Conservation (phyloP, 2,113 vertebrate genomes). For the Aptenodytes forsteri region DNA sequence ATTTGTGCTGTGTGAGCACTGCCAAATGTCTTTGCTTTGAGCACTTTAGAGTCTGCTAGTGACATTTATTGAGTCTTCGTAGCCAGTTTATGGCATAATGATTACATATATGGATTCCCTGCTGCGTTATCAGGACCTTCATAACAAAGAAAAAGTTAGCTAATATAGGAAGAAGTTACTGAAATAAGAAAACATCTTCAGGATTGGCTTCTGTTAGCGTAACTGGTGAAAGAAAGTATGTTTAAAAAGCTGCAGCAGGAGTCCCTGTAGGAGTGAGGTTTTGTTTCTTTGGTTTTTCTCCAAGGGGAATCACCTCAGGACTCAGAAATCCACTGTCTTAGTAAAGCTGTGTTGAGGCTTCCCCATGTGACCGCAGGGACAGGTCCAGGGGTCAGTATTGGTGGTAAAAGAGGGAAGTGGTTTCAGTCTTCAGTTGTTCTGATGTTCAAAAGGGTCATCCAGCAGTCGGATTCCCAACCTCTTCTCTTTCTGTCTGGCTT, state of each 20-base stretch:
- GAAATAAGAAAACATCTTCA: neutral
- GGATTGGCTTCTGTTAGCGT: neutral
- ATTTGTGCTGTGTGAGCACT: neutral
- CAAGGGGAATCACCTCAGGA: neutral
- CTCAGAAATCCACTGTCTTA: neutral
- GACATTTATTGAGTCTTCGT: neutral
- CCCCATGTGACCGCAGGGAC: neutral
- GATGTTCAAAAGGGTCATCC: neutral
- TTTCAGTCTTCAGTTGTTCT: neutral
- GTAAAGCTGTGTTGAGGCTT: neutral
- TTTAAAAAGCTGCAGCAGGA: neutral
- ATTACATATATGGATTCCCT: neutral
- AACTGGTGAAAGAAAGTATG: neutral
- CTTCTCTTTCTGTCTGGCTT: neutral
- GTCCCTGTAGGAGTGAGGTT: neutral
- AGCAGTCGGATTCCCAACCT: neutral
- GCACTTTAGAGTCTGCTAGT: neutral
- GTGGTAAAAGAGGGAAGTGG: neutral
- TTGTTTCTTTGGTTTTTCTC: neutral
- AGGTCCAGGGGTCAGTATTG: neutral
- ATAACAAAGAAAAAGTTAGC: neutral
- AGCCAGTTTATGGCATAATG: neutral
- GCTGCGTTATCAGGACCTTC: neutral
- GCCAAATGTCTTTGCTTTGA: neutral
- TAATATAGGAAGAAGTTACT: neutral